Conservation (phyloP, 2,888 invertebrate species). For the Molorchus minor region DNA sequence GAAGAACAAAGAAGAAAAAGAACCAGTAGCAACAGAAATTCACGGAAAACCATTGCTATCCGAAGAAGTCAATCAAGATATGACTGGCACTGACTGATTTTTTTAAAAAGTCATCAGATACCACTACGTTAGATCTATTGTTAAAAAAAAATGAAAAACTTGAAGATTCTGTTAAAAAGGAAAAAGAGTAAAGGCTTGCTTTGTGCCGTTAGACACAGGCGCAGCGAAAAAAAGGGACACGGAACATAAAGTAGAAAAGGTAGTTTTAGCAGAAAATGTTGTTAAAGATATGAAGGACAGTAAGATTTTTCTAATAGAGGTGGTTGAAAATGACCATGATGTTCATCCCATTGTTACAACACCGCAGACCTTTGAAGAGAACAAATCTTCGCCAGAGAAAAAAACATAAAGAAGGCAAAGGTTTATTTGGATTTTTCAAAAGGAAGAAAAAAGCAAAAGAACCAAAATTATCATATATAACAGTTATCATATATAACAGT, state of each 20-base stretch:
- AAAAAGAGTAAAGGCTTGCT: neutral
- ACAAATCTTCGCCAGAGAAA: constrained; percentile 8
- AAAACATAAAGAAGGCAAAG: constrained; percentile 16
- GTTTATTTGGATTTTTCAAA: constrained; percentile 43
- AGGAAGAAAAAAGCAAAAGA: constrained; percentile 21
- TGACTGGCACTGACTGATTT: constrained; percentile 38
- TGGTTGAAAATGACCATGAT: constrained; percentile 45
- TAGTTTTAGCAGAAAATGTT: constrained; percentile 20
- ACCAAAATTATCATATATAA: neutral
- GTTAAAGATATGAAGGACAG: constrained; percentile 29
- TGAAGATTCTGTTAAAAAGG: neutral
- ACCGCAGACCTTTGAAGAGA: neutral
- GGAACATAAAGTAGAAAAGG: neutral
- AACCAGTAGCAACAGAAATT: neutral
- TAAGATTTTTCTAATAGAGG: constrained; percentile 38
- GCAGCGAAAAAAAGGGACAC: neutral
- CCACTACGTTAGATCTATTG: constrained; percentile 39
- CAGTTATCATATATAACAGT: neutral
- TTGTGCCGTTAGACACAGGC: neutral
- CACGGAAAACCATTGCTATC: neutral
- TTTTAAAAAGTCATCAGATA: constrained; percentile 43
- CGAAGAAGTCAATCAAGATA: neutral
- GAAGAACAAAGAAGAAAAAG: constrained; percentile 31
- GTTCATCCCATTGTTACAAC: constrained; percentile 36
- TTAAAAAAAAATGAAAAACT: too few relatives aligned